Percentiles rank a stretch among this genome's conserved stretches.
Evolutionary conservation across 2,797 vertebrate species (phyloP).

Genomic region (Megaceryle alcyon): DNA sequence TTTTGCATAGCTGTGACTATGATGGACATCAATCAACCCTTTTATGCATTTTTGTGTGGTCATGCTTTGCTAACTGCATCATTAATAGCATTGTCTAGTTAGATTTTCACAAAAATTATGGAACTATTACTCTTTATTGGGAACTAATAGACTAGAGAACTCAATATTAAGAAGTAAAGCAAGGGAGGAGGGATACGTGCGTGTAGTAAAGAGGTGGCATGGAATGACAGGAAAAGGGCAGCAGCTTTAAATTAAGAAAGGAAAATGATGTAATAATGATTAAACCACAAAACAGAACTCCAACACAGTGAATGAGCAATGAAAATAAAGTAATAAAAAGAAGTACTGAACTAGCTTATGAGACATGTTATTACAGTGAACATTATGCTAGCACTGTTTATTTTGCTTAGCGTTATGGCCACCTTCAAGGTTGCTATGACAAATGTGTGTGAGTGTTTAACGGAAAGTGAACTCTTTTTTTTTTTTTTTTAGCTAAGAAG

Average conservation of each 20-base stretch:
- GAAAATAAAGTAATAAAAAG: slow-evolving; percentile 65
- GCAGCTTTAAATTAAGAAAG: slow-evolving; percentile 56
- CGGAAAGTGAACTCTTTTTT: slow-evolving; percentile 15
- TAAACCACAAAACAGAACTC: slow-evolving; percentile 60
- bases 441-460: slow-evolving; percentile 47
- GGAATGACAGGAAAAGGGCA: slow-evolving; percentile 56
- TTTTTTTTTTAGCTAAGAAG: slow-evolving; percentile 38
- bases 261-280: slow-evolving; percentile 60
- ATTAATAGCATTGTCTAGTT: neutral
- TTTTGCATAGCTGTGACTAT: neutral
- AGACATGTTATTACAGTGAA: slow-evolving; percentile 65
- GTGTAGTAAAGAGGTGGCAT: slow-evolving; percentile 6
- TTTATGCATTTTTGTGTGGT: neutral
- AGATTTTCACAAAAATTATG: neutral
- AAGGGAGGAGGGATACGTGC: slow-evolving; percentile 6
- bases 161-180: slow-evolving; percentile 11
- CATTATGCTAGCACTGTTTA: slow-evolving; percentile 49
- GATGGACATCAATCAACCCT: neutral
- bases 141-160: neutral
- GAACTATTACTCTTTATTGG: neutral
- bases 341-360: slow-evolving; percentile 61
- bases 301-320: slow-evolving; percentile 51
- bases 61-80: neutral
- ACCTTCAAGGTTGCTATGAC: slow-evolving; percentile 66
- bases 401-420: slow-evolving; percentile 63